These are phyloP conservation scores for Zygogramma bicolorata DNA, from an alignment of 2,888 invertebrate species.

Conservation along the genomic window DNA sequence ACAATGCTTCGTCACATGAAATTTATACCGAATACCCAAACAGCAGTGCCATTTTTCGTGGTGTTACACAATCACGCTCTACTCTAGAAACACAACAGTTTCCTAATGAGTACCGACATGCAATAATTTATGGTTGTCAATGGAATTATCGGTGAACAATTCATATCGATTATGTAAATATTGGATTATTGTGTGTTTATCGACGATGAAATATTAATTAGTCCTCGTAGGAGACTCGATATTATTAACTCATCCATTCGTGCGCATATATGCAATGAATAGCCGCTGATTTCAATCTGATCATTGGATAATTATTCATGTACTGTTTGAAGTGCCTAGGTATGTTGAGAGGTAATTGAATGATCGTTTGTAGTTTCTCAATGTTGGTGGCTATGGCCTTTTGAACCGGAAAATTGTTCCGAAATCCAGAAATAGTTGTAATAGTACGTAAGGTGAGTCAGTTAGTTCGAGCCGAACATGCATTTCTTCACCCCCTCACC, in stretches of 20 bases:
- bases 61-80: not conserved
- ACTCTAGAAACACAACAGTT: not conserved
- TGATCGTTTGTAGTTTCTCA: too few relatives aligned
- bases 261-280: not conserved
- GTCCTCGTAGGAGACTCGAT: not conserved
- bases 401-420: too few relatives aligned
- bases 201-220: not conserved
- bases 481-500: too few relatives aligned
- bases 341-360: too few relatives aligned
- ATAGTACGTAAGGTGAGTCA: too few relatives aligned
- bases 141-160: not conserved
- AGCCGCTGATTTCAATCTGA: not conserved
- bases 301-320: not conserved
- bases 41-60: too few relatives aligned
- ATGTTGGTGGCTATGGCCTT: too few relatives aligned
- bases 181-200: not conserved
- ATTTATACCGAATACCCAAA: too few relatives aligned
- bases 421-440: too few relatives aligned
- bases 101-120: not conserved
- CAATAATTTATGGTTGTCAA: not conserved
- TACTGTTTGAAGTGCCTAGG: too few relatives aligned
- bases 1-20: too few relatives aligned
- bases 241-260: not conserved
- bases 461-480: too few relatives aligned
- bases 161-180: not conserved